Evolutionary conservation across 2,888 invertebrate species (phyloP), one percentile per base, ranked within the genome.

Genomic region (Drosophila ochracea): DNA sequence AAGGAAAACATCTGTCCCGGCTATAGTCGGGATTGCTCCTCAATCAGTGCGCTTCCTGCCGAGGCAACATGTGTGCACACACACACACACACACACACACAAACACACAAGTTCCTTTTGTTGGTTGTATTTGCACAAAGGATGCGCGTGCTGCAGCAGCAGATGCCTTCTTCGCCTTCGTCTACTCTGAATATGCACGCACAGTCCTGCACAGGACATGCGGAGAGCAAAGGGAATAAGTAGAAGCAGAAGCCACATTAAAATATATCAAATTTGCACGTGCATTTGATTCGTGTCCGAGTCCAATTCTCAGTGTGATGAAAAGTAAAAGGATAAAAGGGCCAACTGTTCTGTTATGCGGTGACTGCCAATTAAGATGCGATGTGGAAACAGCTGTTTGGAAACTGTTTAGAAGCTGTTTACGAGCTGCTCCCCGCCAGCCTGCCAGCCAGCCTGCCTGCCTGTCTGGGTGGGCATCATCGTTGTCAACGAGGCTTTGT

Each of bases 1-100:
- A 41, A n/a, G 31, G 39, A 58, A 41, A 85, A 90, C 91, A 90
- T 85, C 91, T 85, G 85, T 86, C 90, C 89, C 81, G 80, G 72
- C 60, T 47, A 47, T 60, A 53, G 68, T 61, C 73, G 65, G 70
- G 82, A 87, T 79, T 88, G 84, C 86, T 80, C 74, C 89, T 90
- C 85, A 85, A 85, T 85, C 85, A 85, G 90, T 90, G 91, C 88
- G 91, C 81, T 91, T 87, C 87, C 87, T 87, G 87, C 68, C 82
- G 52, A 68, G 68, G 68, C 76, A 76, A 90, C 90, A 86, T 88
- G 88, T 90, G 90, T 82, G 83, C 64, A 66, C 76, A 58, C 50
- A 68, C 13, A 63, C 57, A 63, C 16, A 76, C 19, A 60, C 52
- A 69, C 60, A 63, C 19, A 76, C 21, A 57, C 47, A 64, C 4